Evolutionary conservation across 2,888 invertebrate genomes (phyloP).

Genomic region (Heteropelma amictum): DNA sequence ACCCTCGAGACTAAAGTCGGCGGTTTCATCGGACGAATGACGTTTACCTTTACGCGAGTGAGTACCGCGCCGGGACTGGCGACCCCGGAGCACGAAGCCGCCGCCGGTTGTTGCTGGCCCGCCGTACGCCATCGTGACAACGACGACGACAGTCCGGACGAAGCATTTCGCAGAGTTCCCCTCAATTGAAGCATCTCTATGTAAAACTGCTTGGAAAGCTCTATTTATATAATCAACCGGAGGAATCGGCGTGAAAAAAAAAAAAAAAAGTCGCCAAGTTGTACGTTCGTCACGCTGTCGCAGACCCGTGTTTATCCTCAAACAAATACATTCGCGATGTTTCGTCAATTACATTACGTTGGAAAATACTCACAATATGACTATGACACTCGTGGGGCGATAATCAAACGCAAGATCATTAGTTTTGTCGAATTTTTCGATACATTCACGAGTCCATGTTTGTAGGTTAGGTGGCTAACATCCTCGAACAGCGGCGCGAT

Average conservation of each 20-base stretch:
- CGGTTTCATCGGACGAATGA: not conserved
- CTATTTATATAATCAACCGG: slow-evolving; percentile 62
- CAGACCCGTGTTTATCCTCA: too few relatives aligned
- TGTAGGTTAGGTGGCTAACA: slow-evolving; percentile 59
- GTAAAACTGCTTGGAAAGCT: slow-evolving; percentile 39
- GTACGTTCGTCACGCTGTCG: not conserved
- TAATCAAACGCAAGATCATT: slow-evolving; percentile 46
- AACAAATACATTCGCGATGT: not conserved
- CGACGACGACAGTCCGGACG: slow-evolving; percentile 50
- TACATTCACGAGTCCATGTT: slow-evolving; percentile 57
- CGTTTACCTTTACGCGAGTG: slow-evolving; percentile 43
- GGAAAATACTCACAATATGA: slow-evolving; percentile 46
- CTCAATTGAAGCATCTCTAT: slow-evolving; percentile 60
- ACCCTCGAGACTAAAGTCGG: too few relatives aligned
- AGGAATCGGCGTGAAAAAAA: not conserved
- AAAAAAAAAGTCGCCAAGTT: slow-evolving; percentile 2
- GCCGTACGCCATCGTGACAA: slow-evolving; percentile 55
- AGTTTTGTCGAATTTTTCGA: slow-evolving; percentile 25
- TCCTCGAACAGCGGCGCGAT: too few relatives aligned
- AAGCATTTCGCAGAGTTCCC: slow-evolving; percentile 54
- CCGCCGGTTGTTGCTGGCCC: slow-evolving; percentile 51
- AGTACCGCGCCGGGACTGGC: slow-evolving; percentile 39
- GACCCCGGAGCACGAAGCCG: slow-evolving; percentile 55
- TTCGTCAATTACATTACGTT: not conserved
- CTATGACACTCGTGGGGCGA: slow-evolving; percentile 28